Base-by-base conservation (phyloP, 1,140 invertebrate species). In the Zaprionus lachaisei region DNA sequence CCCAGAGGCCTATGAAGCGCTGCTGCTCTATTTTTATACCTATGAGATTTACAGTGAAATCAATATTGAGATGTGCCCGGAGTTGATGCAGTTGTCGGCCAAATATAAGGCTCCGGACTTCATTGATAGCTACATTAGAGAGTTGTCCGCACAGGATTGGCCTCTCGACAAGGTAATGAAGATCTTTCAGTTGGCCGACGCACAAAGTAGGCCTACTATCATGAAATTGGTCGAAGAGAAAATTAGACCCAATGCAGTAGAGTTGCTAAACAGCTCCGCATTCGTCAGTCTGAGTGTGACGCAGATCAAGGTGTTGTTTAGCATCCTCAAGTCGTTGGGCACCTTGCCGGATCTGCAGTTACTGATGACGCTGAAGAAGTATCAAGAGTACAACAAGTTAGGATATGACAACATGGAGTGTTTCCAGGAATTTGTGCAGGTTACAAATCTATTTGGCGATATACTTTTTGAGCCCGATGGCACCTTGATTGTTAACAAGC, bases 1-100 rank as follows among this genome's bases (percentile, higher is more conserved):
- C 0, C 72, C 81, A 5, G 65, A 80, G 37, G 81, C 80, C 14
- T 89, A 87, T 22, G 78, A 87, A 15, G 66, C 73, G 0, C 20
- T 89, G 14, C 61, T 89, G 24, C 65, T 81, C 1, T 89, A 87
- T 22, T 74, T 87, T 22, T 89, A 89, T 51, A 87, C 83, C 17
- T 83, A 86, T 57, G 83, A 89, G 67, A 72, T 84, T 2, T 78
- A 75, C 54, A 71, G 72, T 31, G 63, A 64, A 1, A 71, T 78
- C 6, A 66, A 38, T 15, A 41, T 84, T 4, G 80, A 83, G 2
- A 77, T 84, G 70, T 83, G 63, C 28, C 20, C 38, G 0, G 80
- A 83, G 28, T 56, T 84, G 0, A 47, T 83, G 11, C 56, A 57
- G 11, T 55, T 83, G 54, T 73, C 80, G 6, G 56, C n/a, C 26